Evolutionary conservation across 2,113 vertebrate genomes (phyloP).

Genomic region (Polyodon spathula): DNA sequence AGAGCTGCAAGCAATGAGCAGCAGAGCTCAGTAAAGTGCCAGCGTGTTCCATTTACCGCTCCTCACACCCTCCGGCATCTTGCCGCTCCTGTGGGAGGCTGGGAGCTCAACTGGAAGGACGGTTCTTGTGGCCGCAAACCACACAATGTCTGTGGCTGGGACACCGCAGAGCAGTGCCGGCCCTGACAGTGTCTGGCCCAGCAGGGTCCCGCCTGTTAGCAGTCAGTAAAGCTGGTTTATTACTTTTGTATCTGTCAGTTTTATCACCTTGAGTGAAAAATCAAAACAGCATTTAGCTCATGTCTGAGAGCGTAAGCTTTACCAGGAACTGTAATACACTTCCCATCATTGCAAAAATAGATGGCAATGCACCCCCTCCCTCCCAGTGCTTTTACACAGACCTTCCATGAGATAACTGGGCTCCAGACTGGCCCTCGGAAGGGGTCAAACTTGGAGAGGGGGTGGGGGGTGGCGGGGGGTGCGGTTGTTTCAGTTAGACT

Average conservation of each 20-base stretch:
- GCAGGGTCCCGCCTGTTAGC: conserved; percentile 27
- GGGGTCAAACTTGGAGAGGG: no score
- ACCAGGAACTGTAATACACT: conserved; percentile 19
- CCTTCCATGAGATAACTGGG: no score
- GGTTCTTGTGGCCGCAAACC: conserved; percentile 20
- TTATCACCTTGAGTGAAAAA: conserved; percentile 25
- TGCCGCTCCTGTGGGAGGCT: conserved; percentile 32
- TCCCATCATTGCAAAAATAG: conserved; percentile 14
- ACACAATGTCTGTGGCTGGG: conserved; percentile 19
- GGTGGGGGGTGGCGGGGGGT: no score
- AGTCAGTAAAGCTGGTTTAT: conserved; percentile 27
- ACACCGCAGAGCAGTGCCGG: conserved; percentile 6
- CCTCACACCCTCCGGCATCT: conserved; percentile 33
- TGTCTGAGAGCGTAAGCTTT: conserved; percentile 13
- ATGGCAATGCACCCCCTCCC: neutral
- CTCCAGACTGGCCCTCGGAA: no score
- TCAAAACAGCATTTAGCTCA: conserved; percentile 15
- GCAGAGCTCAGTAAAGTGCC: conserved; percentile 34
- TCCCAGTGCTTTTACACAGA: no score
- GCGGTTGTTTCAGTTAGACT: no score
- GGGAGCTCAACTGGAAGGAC: conserved; percentile 25
- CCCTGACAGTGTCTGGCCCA: conserved; percentile 22
- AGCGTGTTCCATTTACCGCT: conserved; percentile 36
- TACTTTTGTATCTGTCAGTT: conserved; percentile 27
- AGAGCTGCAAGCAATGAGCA: conserved; percentile 40